A percentile compares a stretch with the other conserved stretches of the same genome.
Conservation (phyloP, 2,888 invertebrate genomes). For the Resseliella maxima region DNA sequence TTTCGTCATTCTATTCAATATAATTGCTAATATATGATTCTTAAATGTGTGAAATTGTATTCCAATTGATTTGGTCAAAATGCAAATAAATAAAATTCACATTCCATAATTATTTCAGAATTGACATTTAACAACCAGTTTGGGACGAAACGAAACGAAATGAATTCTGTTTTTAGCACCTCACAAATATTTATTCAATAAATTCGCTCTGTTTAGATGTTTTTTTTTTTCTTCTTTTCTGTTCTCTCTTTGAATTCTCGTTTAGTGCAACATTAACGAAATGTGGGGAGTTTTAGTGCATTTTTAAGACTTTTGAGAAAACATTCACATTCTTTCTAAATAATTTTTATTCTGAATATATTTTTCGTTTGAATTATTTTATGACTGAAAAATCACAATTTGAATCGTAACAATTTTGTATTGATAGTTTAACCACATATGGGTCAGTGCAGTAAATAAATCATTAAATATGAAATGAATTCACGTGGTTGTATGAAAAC, state of each 20-base stretch:
- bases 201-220: not conserved
- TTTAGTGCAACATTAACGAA: too few species aligned
- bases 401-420: not conserved
- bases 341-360: too few species aligned
- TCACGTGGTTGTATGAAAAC: not conserved
- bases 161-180: slow-evolving; percentile 1
- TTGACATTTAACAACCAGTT: not conserved
- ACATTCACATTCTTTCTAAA: too few species aligned
- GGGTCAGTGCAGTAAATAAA: not conserved
- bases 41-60: too few species aligned
- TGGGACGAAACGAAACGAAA: not conserved
- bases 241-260: too few species aligned
- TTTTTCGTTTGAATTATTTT: too few species aligned
- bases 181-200: not conserved
- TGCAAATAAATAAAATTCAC: not conserved
- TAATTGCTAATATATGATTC: too few species aligned
- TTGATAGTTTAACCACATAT: not conserved
- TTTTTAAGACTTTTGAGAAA: too few species aligned
- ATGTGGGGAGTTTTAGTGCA: too few species aligned
- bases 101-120: not conserved
- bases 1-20: too few species aligned
- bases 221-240: not conserved
- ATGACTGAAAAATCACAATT: too few species aligned
- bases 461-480: not conserved
- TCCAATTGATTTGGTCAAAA: too few species aligned